Evolutionary conservation across 2,888 invertebrate genomes (phyloP).

Genomic region (Leptopterna dolabrata): DNA sequence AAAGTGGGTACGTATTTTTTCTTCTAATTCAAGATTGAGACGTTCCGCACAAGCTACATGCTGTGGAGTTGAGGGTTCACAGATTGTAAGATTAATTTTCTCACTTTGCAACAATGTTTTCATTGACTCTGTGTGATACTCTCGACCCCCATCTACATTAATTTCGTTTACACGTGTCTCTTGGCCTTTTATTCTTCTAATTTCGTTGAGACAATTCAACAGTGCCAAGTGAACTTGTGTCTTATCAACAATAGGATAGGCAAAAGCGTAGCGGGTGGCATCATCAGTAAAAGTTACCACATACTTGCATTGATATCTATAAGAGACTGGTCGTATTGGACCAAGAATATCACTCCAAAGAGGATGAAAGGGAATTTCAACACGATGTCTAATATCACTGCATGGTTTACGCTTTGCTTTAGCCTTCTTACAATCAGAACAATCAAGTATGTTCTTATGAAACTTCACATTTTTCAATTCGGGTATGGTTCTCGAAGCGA

Average conservation of each 20-base stretch:
- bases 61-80: neutral
- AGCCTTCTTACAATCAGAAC: neutral
- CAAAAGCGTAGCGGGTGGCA: neutral
- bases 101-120: neutral
- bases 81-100: neutral
- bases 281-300: conserved; percentile 6
- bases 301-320: neutral
- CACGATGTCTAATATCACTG: neutral
- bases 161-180: neutral
- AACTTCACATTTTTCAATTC: neutral
- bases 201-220: neutral
- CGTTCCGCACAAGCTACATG: neutral
- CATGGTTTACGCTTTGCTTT: neutral
- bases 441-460: neutral
- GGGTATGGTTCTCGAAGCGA: neutral
- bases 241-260: neutral
- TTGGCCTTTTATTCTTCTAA: neutral
- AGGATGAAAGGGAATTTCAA: neutral
- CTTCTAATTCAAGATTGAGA: neutral
- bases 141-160: neutral
- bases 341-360: neutral
- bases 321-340: neutral
- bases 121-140: neutral
- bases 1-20: neutral
- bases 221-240: neutral